These are phyloP conservation scores for Tiaroga cobitis DNA, from an alignment of 2,797 vertebrate genomes.

Conservation along the genomic window DNA sequence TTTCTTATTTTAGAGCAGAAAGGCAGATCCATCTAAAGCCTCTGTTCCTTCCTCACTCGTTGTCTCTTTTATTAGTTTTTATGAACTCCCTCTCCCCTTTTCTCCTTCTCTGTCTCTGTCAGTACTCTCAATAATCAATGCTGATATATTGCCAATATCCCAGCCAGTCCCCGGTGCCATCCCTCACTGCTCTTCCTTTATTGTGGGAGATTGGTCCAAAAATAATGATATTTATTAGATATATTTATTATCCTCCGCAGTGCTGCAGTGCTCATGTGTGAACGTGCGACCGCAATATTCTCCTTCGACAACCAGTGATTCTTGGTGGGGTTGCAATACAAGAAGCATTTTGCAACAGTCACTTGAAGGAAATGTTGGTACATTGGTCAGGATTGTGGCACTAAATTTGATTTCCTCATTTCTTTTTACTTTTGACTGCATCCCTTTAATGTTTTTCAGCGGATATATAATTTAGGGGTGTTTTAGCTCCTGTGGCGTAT, in stretches of 20 bases:
- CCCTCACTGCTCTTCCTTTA: slow-evolving; percentile 78
- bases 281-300: slow-evolving; percentile 3
- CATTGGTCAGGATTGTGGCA: slow-evolving; percentile 24
- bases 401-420: slow-evolving; percentile 51
- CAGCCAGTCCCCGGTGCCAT: slow-evolving; percentile 77
- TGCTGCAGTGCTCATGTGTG: slow-evolving; percentile 56
- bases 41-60: slow-evolving; percentile 77
- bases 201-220: slow-evolving; percentile 81
- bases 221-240: slow-evolving; percentile 87
- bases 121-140: slow-evolving; percentile 84
- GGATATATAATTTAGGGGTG: slow-evolving; percentile 32
- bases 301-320: background rate
- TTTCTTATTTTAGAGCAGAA: slow-evolving; percentile 65
- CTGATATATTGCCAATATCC: slow-evolving; percentile 89
- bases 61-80: slow-evolving; percentile 85
- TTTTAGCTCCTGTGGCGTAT: slow-evolving; percentile 19
- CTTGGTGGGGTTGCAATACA: background rate
- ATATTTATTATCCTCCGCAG: slow-evolving; percentile 84
- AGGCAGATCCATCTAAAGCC: slow-evolving; percentile 80
- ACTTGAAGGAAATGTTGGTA: slow-evolving; percentile 18
- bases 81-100: slow-evolving; percentile 83
- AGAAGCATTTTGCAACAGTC: background rate
- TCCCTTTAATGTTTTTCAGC: slow-evolving; percentile 37
- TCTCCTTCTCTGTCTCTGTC: slow-evolving; percentile 66
- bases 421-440: slow-evolving; percentile 47